Conservation (phyloP, 1,140 invertebrate species). For the Microplitis demolitor region DNA sequence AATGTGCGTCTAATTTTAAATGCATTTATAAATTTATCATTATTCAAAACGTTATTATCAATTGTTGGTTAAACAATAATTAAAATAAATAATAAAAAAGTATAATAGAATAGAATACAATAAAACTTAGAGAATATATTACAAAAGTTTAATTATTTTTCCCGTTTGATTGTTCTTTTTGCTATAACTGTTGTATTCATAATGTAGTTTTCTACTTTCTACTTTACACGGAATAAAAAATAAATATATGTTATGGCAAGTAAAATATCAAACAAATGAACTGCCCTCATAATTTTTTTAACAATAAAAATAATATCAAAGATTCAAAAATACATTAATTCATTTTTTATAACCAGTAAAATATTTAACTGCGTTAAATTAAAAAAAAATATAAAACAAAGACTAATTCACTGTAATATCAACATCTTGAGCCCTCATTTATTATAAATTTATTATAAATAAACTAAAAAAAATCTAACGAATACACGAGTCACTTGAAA, state of each 20-base stretch:
- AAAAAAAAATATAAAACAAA: too few relatives aligned
- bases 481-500: neutral
- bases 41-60: too few relatives aligned
- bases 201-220: neutral
- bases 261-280: conserved; percentile 25
- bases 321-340: conserved; percentile 17
- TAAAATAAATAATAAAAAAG: too few relatives aligned
- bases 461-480: neutral
- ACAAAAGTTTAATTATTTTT: neutral
- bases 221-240: neutral
- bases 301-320: conserved; percentile 1
- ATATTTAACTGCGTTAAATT: too few relatives aligned
- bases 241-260: neutral
- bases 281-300: conserved; percentile 2
- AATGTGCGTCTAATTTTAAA: neutral
- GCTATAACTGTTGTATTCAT: neutral
- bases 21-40: too few relatives aligned
- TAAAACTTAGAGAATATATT: neutral
- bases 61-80: too few relatives aligned
- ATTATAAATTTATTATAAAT: neutral
- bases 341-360: neutral
- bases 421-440: neutral
- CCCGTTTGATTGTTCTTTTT: neutral
- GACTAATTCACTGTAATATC: neutral
- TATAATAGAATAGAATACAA: too few relatives aligned